Base-by-base conservation (phyloP, 2,113 vertebrate species). In the Psittacara wagleri region DNA sequence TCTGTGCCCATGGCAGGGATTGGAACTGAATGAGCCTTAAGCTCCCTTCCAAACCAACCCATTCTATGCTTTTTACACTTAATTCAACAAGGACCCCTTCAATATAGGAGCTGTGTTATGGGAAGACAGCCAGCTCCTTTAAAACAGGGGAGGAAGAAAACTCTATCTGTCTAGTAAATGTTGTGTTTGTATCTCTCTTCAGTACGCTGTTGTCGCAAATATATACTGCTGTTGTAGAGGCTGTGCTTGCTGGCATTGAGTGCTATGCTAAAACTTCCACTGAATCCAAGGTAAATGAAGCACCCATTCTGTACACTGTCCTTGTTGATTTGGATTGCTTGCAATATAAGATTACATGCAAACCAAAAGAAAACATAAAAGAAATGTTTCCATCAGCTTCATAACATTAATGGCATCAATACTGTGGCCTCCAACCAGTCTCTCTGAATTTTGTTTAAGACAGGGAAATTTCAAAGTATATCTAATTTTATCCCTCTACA, bases 211-310 rank as follows among this genome's bases (percentile, higher is more conserved):
- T 99, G 96, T 99, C 99, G 46, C 98, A 99, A 97, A 98, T 99
- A 75, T 99, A 99, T 97, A 98, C 98, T 88, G 99, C 99, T 96
- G 98, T 98, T 86, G 97, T 99, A 95, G 98, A 99, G 95, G 98
- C 98, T 82, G 99, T 99, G 86, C 97, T 99, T 92, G 98, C 98
- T 87, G 99, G 98, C 96, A 99, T 99, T 96, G 99, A 98, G 97
- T 98, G 98, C 96, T 99, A 98, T 96, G 98, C 99, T 92, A 98
- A 98, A 95, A 98, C 98, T 95, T 98, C 98, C 95, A 98, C 97
- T 90, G 91, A 98, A 91, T 97, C 97, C 92, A 99, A 99, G 98
- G 99, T 99, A 98, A 97, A 90, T 91, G 84, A 97, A 94, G 90
- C 86, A 44, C 75, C 25, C 7, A 16, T 95, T 90, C 68, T 84